Evolutionary conservation across 2,113 vertebrate genomes (phyloP).

Genomic region (Potamarius usumacintae): DNA sequence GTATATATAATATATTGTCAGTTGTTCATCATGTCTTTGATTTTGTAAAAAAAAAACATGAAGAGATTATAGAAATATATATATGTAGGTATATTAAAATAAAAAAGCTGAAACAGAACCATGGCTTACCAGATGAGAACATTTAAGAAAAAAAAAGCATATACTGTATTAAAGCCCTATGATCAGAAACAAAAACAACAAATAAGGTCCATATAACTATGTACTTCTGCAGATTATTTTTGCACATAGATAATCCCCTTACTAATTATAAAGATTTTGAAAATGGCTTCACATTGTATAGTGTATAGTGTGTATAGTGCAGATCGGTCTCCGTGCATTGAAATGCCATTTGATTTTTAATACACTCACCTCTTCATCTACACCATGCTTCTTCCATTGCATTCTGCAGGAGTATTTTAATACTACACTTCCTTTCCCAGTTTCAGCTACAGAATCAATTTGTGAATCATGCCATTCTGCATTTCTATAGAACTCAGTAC

Average conservation of each 20-base stretch:
- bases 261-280: constrained; percentile 36
- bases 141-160: constrained; percentile 58
- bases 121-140: constrained; percentile 60
- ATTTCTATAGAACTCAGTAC: constrained; percentile 17
- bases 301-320: constrained; percentile 47
- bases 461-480: constrained; percentile 14
- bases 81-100: constrained; percentile 74
- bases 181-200: constrained; percentile 51
- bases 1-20: constrained; percentile 76
- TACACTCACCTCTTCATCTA: constrained; percentile 27
- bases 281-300: constrained; percentile 48
- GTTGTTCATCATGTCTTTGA: constrained; percentile 78
- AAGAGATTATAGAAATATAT: constrained; percentile 71
- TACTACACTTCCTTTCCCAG: constrained; percentile 36
- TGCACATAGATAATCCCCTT: constrained; percentile 68
- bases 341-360: constrained; percentile 48
- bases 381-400: constrained; percentile 28
- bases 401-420: constrained; percentile 42
- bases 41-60: constrained; percentile 72
- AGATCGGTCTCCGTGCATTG: constrained; percentile 43
- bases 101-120: constrained; percentile 56
- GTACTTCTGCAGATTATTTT: constrained; percentile 73
- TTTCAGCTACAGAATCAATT: constrained; percentile 18
- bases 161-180: constrained; percentile 61
- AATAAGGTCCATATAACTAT: constrained; percentile 66